phyloP scores from a whole-genome alignment of 2,797 vertebrate genomes.

The Aplochiton taeniatus region DNA sequence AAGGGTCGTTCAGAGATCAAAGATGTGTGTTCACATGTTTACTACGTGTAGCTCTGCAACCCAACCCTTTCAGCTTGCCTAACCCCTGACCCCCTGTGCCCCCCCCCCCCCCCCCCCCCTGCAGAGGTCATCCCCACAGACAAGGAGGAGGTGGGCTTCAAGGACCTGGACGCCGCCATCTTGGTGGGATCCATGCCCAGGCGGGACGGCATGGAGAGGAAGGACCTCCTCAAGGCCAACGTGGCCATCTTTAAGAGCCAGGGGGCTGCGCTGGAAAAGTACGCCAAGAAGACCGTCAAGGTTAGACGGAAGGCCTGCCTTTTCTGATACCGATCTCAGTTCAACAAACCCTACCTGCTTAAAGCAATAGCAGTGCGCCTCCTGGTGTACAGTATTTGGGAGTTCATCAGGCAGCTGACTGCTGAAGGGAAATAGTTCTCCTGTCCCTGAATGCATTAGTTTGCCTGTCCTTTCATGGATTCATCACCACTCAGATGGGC shows the following conservation, averaged over 20 bases:
- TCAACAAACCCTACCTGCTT: too few species aligned
- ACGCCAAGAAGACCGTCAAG: constrained; percentile 95
- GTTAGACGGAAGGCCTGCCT: constrained; percentile 59
- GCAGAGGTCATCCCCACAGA: constrained; percentile 90
- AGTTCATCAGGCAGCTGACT: too few species aligned
- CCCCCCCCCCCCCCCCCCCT: constrained; percentile 26
- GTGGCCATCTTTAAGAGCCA: constrained; percentile 94
- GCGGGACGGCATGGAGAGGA: constrained; percentile 95
- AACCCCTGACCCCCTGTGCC: background rate
- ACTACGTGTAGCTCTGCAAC: too few species aligned
- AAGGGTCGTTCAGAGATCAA: too few species aligned
- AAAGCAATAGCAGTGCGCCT: too few species aligned
- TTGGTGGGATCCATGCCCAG: constrained; percentile 96
- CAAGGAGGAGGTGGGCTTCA: constrained; percentile 91
- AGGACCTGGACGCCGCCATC: constrained; percentile 89
- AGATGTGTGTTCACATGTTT: too few species aligned
- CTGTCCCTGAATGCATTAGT: background rate
- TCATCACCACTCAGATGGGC: background rate
- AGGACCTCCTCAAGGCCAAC: constrained; percentile 94
- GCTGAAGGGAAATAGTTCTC: background rate
- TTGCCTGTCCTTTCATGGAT: background rate
- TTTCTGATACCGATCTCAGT: background rate
- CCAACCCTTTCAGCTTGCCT: too few species aligned
- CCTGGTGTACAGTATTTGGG: too few species aligned
- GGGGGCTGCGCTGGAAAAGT: constrained; percentile 89